Percentiles rank a stretch among this genome's conserved stretches.
Evolutionary conservation across 2,888 invertebrate genomes (phyloP).

Genomic region (Pseudococcus longispinus): DNA sequence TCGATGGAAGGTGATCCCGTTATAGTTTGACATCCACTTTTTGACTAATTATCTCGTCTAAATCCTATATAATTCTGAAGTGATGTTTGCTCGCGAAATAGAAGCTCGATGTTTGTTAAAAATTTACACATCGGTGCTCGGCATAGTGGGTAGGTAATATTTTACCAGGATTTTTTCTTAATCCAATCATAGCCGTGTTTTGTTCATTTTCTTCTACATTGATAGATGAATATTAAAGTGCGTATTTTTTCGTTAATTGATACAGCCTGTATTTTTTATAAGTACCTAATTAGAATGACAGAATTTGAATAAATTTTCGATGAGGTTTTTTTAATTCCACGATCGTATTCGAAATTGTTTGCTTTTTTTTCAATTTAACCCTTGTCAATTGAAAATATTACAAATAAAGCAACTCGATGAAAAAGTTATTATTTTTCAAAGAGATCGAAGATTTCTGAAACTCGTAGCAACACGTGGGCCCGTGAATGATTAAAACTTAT

Average conservation of each 20-base stretch:
- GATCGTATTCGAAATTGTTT: background rate
- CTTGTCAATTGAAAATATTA: background rate
- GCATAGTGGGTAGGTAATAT: background rate
- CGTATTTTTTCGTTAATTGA: background rate
- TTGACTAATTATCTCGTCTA: background rate
- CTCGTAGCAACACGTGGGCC: background rate
- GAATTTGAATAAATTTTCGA: background rate
- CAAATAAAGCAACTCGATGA: background rate
- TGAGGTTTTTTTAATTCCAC: background rate
- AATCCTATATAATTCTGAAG: background rate
- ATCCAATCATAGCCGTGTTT: background rate
- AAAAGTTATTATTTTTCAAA: background rate
- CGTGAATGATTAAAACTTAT: background rate
- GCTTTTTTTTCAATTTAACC: background rate
- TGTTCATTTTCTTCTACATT: background rate
- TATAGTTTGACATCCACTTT: background rate
- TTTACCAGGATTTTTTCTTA: background rate
- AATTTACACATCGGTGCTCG: background rate
- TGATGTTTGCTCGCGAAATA: background rate
- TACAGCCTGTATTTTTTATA: background rate
- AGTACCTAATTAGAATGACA: background rate
- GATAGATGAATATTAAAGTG: background rate
- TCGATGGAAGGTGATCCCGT: background rate
- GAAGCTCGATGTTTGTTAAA: background rate
- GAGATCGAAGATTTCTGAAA: background rate